Conservation (phyloP, 2,797 vertebrate species). For the Alfaro cultratus region DNA sequence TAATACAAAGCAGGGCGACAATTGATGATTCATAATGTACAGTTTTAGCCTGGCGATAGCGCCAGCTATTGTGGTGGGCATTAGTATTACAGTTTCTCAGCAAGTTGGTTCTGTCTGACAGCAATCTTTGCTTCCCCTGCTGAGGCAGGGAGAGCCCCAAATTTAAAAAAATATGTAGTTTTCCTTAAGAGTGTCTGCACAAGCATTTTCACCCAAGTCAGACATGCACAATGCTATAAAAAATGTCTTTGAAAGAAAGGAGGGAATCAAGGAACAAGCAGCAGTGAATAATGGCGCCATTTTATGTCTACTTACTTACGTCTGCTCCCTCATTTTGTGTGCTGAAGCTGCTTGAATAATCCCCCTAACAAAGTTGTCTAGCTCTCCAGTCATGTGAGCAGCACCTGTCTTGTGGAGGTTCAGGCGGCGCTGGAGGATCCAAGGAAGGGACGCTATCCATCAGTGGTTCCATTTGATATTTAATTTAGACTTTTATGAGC, state of each 20-base stretch:
- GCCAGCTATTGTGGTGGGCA: conserved; percentile 74
- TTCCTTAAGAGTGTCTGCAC: conserved; percentile 47
- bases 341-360: conserved; percentile 60
- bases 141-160: conserved; percentile 62
- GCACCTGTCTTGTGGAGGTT: conserved; percentile 73
- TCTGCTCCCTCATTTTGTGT: conserved; percentile 45
- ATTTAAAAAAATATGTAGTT: conserved; percentile 79
- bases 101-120: conserved; percentile 71
- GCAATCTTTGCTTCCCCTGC: conserved; percentile 67
- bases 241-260: conserved; percentile 50
- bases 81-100: conserved; percentile 67
- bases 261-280: conserved; percentile 51
- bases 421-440: conserved; percentile 68
- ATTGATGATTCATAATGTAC: conserved; percentile 86
- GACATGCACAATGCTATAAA: conserved; percentile 36
- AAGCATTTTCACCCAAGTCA: conserved; percentile 57
- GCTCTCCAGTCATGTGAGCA: conserved; percentile 77
- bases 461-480: conserved; percentile 87
- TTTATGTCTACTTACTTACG: conserved; percentile 44
- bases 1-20: conserved; percentile 84
- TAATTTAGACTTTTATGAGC: conserved; percentile 87
- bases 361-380: conserved; percentile 81
- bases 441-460: conserved; percentile 78
- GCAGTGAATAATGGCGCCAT: conserved; percentile 52
- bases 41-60: conserved; percentile 79